Percentiles rank a stretch among this genome's conserved stretches.
Evolutionary conservation across 2,888 invertebrate species (phyloP).

Genomic region (Biston betularia): DNA sequence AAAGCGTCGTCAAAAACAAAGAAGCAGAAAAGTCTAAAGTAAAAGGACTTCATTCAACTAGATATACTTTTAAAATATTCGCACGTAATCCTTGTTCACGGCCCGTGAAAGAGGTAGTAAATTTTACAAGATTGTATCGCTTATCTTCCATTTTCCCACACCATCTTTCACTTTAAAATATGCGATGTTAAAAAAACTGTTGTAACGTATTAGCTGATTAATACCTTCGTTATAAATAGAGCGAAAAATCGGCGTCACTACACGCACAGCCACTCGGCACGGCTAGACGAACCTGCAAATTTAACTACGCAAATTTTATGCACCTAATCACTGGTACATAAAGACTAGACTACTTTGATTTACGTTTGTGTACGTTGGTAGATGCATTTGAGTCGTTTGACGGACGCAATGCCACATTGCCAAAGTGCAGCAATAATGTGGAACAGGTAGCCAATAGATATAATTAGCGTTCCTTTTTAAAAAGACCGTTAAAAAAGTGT

Average conservation of each 20-base stretch:
- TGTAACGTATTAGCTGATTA: slow-evolving; percentile 68
- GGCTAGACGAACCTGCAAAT: slow-evolving; percentile 38
- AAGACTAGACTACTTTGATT: slow-evolving; percentile 29
- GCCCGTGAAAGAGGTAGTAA: slow-evolving; percentile 22
- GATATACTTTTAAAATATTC: not conserved
- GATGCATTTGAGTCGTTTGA: slow-evolving; percentile 51
- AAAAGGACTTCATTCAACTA: not conserved
- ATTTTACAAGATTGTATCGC: slow-evolving; percentile 12
- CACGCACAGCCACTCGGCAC: slow-evolving; percentile 56
- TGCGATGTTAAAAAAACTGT: slow-evolving; percentile 55
- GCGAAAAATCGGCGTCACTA: slow-evolving; percentile 72
- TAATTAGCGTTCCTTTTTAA: slow-evolving; percentile 60
- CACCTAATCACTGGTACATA: slow-evolving; percentile 34
- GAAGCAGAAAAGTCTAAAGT: no score
- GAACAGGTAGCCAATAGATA: slow-evolving; percentile 57
- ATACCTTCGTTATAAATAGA: slow-evolving; percentile 73
- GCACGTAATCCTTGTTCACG: slow-evolving; percentile 2
- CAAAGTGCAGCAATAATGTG: slow-evolving; percentile 64
- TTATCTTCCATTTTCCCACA: slow-evolving; percentile 26
- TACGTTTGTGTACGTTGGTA: slow-evolving; percentile 25
- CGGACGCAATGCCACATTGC: slow-evolving; percentile 64
- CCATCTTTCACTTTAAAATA: slow-evolving; percentile 35
- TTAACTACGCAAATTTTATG: slow-evolving; percentile 25
- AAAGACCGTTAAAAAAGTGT: slow-evolving; percentile 48
- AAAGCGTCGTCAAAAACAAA: no score